These are phyloP conservation scores for Argyresthia albistria DNA, from an alignment of 2,888 invertebrate species.

Conservation along the genomic window DNA sequence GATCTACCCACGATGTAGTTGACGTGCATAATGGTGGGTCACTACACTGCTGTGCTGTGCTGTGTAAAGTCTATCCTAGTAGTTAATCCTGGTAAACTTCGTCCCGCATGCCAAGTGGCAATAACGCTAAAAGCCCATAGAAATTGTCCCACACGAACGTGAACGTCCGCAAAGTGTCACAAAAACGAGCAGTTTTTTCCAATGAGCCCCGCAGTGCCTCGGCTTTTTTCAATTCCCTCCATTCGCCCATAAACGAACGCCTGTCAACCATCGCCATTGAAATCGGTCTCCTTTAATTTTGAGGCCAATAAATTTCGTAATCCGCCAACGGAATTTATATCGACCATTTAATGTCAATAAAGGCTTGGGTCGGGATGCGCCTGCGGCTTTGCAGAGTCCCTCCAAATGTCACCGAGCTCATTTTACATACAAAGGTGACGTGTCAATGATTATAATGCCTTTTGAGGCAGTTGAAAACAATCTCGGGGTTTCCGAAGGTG, in stretches of 20 bases:
- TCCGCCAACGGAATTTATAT: slow-evolving; percentile 68
- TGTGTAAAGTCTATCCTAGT: no score
- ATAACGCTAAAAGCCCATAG: background rate
- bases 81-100: no score
- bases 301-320: slow-evolving; percentile 68
- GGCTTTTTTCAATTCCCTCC: slow-evolving; percentile 31
- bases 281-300: slow-evolving; percentile 70
- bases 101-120: no score
- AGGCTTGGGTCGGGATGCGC: slow-evolving; percentile 32
- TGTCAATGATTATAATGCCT: slow-evolving; percentile 36
- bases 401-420: slow-evolving; percentile 41
- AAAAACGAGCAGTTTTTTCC: slow-evolving; percentile 39
- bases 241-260: slow-evolving; percentile 50
- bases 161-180: slow-evolving; percentile 15
- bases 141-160: no score
- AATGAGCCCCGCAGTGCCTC: slow-evolving; percentile 31
- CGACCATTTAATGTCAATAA: slow-evolving; percentile 66
- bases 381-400: slow-evolving; percentile 31
- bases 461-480: background rate
- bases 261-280: slow-evolving; percentile 62
- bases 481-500: no score
- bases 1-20: no score
- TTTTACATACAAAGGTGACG: slow-evolving; percentile 63
- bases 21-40: no score
- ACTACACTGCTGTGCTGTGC: no score